Conservation (phyloP, 2,888 invertebrate species). For the Agonum fuliginosum region DNA sequence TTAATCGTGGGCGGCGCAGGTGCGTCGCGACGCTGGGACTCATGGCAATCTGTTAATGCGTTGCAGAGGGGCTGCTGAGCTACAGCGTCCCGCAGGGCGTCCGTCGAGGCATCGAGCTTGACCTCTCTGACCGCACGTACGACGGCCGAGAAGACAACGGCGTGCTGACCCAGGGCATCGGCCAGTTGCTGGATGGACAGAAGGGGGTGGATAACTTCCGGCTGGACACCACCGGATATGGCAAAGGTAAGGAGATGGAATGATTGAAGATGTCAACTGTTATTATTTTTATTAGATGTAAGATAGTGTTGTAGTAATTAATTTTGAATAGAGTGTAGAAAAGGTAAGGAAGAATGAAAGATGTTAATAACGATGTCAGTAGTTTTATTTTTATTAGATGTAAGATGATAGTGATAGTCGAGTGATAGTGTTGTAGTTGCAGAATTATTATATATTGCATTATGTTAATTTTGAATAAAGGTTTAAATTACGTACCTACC, state of each 20-base stretch:
- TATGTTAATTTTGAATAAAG: no score
- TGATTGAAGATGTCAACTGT: constrained; percentile 32
- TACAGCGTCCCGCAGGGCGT: constrained; percentile 87
- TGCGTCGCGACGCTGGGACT: constrained; percentile 18
- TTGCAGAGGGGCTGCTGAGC: constrained; percentile 84
- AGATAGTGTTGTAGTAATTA: constrained; percentile 31
- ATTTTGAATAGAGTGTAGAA: no score
- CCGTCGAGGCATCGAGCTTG: constrained; percentile 82
- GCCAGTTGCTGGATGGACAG: constrained; percentile 86
- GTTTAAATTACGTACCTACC: no score
- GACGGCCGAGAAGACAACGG: constrained; percentile 82
- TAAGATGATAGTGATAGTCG: no score
- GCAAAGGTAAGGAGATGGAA: constrained; percentile 76
- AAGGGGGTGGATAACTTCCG: constrained; percentile 85
- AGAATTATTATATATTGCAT: no score
- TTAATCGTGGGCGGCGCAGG: constrained; percentile 41
- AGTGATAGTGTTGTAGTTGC: neutral
- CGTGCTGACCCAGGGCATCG: constrained; percentile 82
- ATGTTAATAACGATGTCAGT: no score
- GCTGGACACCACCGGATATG: constrained; percentile 79
- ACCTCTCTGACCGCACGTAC: constrained; percentile 86
- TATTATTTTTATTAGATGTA: no score
- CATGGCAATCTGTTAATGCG: constrained; percentile 59
- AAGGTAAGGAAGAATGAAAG: neutral
- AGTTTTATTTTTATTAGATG: no score